Conservation (phyloP, 2,888 invertebrate genomes). For the Parnassius smintheus region DNA sequence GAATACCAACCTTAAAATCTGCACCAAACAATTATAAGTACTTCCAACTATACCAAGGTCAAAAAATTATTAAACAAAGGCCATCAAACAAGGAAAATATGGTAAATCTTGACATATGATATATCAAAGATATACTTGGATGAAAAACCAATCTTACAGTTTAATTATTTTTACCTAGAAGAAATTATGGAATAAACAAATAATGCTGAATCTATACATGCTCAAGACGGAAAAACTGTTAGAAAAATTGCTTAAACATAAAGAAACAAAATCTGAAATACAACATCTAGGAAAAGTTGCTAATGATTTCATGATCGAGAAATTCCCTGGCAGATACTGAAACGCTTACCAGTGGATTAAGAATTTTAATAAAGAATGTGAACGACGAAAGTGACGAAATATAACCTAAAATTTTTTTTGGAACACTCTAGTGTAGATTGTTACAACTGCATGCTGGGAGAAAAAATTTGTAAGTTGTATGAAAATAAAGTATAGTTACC, state of each 20-base stretch:
- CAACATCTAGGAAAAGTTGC: constrained; percentile 21
- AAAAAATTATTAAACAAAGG: no score
- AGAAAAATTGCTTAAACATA: constrained; percentile 23
- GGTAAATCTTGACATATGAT: constrained; percentile 8
- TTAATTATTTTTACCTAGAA: constrained; percentile 24
- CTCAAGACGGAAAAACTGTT: constrained; percentile 12
- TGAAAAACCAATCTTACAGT: constrained; percentile 25
- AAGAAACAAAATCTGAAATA: constrained; percentile 20
- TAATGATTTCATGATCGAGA: constrained; percentile 22
- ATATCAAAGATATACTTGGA: constrained; percentile 22
- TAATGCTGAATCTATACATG: not conserved
- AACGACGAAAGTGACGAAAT: constrained; percentile 1
- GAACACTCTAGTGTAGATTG: constrained; percentile 28
- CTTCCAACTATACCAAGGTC: no score
- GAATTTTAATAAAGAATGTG: constrained; percentile 31
- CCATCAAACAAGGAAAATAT: not conserved
- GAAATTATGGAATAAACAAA: constrained; percentile 14
- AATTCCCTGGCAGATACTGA: constrained; percentile 28
- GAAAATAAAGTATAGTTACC: no score
- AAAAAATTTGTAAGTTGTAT: no score
- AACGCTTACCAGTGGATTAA: constrained; percentile 31
- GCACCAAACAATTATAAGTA: no score
- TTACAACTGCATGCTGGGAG: constrained; percentile 22
- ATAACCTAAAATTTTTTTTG: constrained; percentile 21
- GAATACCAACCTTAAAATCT: no score